Evolutionary conservation across 2,888 invertebrate species (phyloP).

Genomic region (Xestoiulus laeticollis): DNA sequence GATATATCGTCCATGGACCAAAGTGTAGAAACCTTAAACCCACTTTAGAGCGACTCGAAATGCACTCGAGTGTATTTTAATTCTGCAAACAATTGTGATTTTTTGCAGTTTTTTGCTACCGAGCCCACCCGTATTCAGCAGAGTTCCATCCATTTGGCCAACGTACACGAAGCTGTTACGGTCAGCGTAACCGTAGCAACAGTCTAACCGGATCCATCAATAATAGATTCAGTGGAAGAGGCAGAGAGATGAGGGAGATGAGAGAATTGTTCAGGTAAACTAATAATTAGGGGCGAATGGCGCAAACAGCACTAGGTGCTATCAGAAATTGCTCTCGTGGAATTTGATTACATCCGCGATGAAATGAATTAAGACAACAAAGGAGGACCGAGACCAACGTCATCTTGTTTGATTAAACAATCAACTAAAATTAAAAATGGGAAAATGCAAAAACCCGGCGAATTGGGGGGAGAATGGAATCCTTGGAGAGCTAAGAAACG

Average conservation of each 20-base stretch:
- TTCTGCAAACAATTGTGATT: background rate
- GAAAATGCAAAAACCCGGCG: background rate
- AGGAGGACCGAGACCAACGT: background rate
- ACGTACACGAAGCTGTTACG: background rate
- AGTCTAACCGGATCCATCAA: background rate
- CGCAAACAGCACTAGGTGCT: slow-evolving; percentile 19
- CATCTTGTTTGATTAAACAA: background rate
- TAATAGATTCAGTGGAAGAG: background rate
- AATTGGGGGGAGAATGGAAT: too few relatives aligned
- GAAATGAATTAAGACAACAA: slow-evolving; percentile 37
- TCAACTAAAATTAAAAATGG: background rate
- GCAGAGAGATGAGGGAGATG: background rate
- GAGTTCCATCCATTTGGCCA: background rate
- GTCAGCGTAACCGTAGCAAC: background rate
- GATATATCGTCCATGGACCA: background rate
- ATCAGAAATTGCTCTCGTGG: slow-evolving; percentile 5
- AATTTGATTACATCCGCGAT: background rate
- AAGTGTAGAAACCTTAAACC: background rate
- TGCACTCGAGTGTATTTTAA: background rate
- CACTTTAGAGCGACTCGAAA: too few relatives aligned
- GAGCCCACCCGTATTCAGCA: background rate
- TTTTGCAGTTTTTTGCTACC: background rate
- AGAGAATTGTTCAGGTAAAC: slow-evolving; percentile 27
- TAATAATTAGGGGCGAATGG: background rate
- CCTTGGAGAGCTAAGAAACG: too few relatives aligned